Conservation (phyloP, 53 echinoderm and acorn worm genomes). For the Paelopatides confundens region DNA sequence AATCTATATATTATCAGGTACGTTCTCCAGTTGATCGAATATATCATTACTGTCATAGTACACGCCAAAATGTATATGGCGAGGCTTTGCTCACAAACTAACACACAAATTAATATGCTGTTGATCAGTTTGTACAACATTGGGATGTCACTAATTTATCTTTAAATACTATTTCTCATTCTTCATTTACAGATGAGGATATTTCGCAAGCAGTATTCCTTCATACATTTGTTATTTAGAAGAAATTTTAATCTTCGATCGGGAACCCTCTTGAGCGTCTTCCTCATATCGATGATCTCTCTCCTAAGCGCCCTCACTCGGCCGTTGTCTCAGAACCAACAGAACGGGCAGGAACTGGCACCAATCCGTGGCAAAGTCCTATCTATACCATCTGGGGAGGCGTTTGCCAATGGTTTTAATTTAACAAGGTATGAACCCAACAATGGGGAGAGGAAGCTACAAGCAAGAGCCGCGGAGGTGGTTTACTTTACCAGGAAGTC, state of each 20-base stretch:
- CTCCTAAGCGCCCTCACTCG: conserved; percentile 49
- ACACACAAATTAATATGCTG: no score
- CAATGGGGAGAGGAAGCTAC: conserved; percentile 1
- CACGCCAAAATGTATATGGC: no score
- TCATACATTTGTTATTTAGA: conserved; percentile 19
- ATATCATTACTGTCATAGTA: no score
- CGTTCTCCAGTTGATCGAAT: no score
- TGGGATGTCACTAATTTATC: not conserved
- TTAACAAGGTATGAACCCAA: conserved; percentile 24
- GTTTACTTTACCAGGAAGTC: conserved; percentile 23
- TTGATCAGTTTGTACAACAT: no score
- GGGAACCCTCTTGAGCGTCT: conserved; percentile 34
- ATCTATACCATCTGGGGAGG: not conserved
- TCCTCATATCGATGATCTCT: conserved; percentile 47
- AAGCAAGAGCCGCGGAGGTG: conserved; percentile 19
- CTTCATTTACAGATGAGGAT: conserved; percentile 36
- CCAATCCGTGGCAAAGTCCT: conserved; percentile 33
- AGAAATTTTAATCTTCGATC: conserved; percentile 33
- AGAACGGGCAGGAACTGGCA: not conserved
- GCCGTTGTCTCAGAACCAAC: conserved; percentile 13
- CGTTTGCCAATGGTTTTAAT: not conserved
- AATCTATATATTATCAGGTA: no score
- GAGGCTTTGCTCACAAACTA: no score
- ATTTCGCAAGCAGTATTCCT: conserved; percentile 42
- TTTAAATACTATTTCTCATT: not conserved